Evolutionary conservation across 35 echinoderm and acorn worm species (phyloP).

Genomic region (Diadema setosum): DNA sequence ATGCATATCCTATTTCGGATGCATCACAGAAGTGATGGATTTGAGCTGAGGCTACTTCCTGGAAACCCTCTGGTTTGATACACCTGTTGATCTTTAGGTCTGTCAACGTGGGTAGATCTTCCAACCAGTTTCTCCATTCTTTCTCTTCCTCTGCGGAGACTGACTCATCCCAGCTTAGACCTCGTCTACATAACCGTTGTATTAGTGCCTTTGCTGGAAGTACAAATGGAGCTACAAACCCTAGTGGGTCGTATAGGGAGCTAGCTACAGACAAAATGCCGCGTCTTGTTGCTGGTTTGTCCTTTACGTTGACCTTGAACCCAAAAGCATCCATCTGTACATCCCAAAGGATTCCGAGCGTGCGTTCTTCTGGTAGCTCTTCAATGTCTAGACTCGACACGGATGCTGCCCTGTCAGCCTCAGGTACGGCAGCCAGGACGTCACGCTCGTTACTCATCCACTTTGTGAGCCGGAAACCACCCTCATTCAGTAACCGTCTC

Average conservation of each 20-base stretch:
- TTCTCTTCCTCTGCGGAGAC: not conserved
- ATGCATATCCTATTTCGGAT: conserved; percentile 24
- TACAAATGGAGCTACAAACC: conserved; percentile 37
- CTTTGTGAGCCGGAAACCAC: conserved; percentile 18
- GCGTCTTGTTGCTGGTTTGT: conserved; percentile 18
- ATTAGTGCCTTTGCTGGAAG: conserved; percentile 23
- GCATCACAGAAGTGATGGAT: conserved; percentile 13
- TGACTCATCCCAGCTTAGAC: conserved; percentile 3
- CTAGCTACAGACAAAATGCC: conserved; percentile 45
- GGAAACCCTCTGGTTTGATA: conserved; percentile 5
- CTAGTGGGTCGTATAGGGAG: conserved; percentile 58
- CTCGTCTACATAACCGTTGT: conserved; percentile 27
- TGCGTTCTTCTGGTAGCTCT: conserved; percentile 1
- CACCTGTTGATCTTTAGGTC: conserved; percentile 2
- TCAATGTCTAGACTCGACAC: not conserved
- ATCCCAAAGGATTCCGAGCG: conserved; percentile 8
- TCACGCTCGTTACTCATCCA: conserved; percentile 21
- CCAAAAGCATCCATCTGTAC: conserved; percentile 31
- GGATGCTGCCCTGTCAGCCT: not conserved
- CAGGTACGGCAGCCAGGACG: not conserved
- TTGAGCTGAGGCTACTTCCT: not conserved
- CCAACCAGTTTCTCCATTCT: conserved; percentile 55
- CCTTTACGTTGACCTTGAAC: conserved; percentile 16
- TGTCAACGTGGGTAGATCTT: conserved; percentile 2
- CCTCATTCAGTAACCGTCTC: not conserved